These are phyloP conservation scores for Saccostrea glomerata DNA, from an alignment of 1,140 invertebrate genomes.

Conservation along the genomic window DNA sequence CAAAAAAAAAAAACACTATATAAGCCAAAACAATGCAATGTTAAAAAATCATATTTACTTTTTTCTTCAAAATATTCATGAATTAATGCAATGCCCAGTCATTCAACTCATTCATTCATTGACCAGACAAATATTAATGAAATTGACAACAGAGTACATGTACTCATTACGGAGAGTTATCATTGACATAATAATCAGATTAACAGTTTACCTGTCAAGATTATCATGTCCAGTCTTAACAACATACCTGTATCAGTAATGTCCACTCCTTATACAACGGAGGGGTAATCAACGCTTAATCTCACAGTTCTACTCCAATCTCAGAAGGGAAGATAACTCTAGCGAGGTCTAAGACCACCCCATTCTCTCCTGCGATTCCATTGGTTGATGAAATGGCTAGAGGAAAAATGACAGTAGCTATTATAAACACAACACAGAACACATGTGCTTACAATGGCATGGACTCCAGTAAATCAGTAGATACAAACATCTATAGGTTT, in stretches of 20 bases:
- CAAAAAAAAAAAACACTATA: no score
- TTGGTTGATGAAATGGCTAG: constrained; percentile 24
- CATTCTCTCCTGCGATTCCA: constrained; percentile 15
- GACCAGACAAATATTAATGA: neutral
- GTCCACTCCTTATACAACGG: neutral
- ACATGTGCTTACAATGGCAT: constrained; percentile 33
- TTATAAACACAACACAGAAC: constrained; percentile 32
- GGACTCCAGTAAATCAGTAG: neutral
- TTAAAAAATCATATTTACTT: no score
- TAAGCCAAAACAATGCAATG: no score
- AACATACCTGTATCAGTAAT: neutral
- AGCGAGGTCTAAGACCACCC: neutral
- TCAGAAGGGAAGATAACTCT: neutral
- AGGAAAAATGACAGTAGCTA: constrained; percentile 31
- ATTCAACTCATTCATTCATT: no score
- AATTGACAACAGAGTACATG: neutral
- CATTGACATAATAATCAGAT: neutral
- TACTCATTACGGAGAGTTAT: neutral
- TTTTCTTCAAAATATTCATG: no score
- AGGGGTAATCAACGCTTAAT: neutral
- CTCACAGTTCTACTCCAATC: neutral
- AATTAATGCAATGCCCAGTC: no score
- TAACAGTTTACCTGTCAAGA: constrained; percentile 1
- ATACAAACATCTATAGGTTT: neutral
- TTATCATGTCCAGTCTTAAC: neutral